Percentiles rank a stretch among this genome's conserved stretches.
Conservation (phyloP, 2,113 vertebrate genomes). For the Struthidea cinerea region DNA sequence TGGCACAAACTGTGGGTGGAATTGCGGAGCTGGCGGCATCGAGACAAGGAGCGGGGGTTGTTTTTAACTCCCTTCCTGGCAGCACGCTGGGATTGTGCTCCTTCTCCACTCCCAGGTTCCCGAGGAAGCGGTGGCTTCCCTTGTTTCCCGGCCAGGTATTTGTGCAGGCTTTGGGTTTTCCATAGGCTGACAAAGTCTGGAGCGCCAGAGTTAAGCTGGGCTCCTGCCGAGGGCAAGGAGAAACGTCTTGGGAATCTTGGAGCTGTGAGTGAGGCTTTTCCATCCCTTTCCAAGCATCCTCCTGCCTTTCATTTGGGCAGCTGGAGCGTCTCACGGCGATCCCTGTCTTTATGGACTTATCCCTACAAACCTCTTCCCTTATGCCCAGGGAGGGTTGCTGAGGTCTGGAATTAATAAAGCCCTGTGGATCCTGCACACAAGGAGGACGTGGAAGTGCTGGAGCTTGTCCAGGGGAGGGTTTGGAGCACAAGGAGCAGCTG, state of each 20-base stretch:
- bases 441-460: neutral
- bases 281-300: neutral
- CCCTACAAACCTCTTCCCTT: neutral
- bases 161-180: neutral
- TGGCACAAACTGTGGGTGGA: slow-evolving; percentile 34
- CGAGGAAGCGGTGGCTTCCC: accelerated
- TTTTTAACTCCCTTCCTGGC: neutral
- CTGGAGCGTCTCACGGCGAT: neutral
- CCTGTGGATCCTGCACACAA: neutral
- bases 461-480: neutral
- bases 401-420: neutral
- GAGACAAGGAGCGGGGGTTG: neutral
- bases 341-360: neutral
- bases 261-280: neutral
- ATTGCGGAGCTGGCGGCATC: neutral
- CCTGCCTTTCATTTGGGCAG: neutral
- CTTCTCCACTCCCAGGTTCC: neutral
- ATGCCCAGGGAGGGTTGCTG: neutral
- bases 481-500: neutral
- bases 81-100: neutral
- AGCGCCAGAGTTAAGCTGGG: neutral
- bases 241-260: neutral
- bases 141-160: neutral
- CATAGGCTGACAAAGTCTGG: accelerated
- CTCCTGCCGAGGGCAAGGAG: neutral